Base-by-base conservation (phyloP, 2,797 vertebrate species). In the Carduelis carduelis region DNA sequence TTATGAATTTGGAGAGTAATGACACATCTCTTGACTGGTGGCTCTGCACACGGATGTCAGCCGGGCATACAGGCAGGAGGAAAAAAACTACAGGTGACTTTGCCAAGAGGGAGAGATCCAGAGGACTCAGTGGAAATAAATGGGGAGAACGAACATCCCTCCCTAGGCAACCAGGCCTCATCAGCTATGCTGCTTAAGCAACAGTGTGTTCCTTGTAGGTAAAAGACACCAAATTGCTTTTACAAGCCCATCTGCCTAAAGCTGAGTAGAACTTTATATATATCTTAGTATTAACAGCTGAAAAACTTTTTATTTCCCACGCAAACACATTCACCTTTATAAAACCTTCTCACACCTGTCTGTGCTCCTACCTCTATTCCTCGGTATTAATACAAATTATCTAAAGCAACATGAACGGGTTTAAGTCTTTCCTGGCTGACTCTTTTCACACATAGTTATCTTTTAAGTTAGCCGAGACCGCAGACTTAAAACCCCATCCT, bases 31-130 rank as follows among this genome's bases (percentile, higher is more conserved):
- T 65, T 80, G 41, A 71, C 30, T 8, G 4, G 50, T 5, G 2
- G 24, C 57, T 87, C 82, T n/a, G 46, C 41, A 57, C 24, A 15
- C 2, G 30, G 60, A 35, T 35, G 68, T 22, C 57, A 70, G 49
- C 41, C 17, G 14, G 14, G 12, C 14, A 22, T 2, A 34, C 1
- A 2, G 1, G 1, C 47, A 37, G 24, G 2, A 60, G 20, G 35
- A 13, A 74, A 81, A 88, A 87, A 78, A 18, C n/a, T 72, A 19
- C 39, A 79, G 70, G 70, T 63, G 63, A 39, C 22, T 83, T 80
- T 9, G 27, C 35, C 50, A 69, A 20, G 56, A 80, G 30, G 44
- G 37, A 68, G 39, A 43, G 53, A 63, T 37, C 20, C 7, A 70
- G 52, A 69, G 50, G 16, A 57, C 10, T 49, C 32, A 5, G 10